Conservation (phyloP, 2,113 vertebrate genomes). For the Tetrax tetrax region DNA sequence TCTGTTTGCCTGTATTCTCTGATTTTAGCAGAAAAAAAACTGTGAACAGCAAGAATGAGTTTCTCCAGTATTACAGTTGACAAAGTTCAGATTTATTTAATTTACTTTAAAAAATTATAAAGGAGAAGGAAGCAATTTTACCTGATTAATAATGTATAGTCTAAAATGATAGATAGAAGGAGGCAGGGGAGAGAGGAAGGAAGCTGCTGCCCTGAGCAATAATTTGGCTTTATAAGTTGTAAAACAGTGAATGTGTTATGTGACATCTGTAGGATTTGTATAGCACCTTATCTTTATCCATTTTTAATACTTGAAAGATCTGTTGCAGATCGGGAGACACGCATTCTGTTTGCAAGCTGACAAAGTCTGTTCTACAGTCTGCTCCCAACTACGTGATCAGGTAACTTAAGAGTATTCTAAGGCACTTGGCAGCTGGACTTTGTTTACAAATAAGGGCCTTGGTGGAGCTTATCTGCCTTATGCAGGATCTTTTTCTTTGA, state of each 20-base stretch:
- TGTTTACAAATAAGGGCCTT: slow-evolving; percentile 67
- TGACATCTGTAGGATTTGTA: slow-evolving; percentile 9
- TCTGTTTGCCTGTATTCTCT: background rate
- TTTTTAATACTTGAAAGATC: slow-evolving; percentile 38
- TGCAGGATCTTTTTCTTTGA: slow-evolving; percentile 32
- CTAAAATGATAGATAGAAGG: background rate
- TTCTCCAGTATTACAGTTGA: background rate
- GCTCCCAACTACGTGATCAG: slow-evolving; percentile 58
- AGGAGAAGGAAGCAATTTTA: background rate
- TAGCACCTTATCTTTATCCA: slow-evolving; percentile 14
- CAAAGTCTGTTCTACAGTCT: slow-evolving; percentile 54
- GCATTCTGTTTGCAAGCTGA: slow-evolving; percentile 34
- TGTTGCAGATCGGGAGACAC: background rate
- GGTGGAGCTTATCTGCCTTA: slow-evolving; percentile 56
- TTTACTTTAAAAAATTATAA: background rate
- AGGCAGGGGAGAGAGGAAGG: background rate
- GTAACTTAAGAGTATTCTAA: slow-evolving; percentile 36
- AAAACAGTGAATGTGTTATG: background rate
- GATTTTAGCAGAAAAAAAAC: background rate
- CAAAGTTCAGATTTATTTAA: background rate
- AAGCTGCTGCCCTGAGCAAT: background rate
- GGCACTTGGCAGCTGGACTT: slow-evolving; percentile 37
- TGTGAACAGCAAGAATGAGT: background rate
- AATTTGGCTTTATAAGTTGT: background rate
- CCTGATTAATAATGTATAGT: background rate